Conservation (phyloP, 2,113 vertebrate genomes). For the Oreocharis arfaki region DNA sequence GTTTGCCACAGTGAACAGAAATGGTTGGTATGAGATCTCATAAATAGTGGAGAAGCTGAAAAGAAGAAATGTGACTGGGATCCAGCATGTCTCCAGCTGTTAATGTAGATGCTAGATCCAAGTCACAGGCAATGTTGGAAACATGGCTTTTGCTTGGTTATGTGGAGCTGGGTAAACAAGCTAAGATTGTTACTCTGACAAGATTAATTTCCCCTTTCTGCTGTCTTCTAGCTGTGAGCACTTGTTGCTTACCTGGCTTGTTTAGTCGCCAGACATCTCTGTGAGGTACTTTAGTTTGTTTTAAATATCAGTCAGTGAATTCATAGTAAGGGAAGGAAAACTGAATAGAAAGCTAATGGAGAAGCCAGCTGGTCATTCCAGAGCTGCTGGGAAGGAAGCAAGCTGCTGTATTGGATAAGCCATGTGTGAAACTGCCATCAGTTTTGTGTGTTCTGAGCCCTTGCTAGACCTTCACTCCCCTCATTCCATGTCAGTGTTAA, state of each 20-base stretch:
- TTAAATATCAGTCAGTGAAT: background rate
- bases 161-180: background rate
- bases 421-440: background rate
- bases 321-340: background rate
- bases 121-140: background rate
- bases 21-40: background rate
- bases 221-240: background rate
- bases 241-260: background rate
- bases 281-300: background rate
- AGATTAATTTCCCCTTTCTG: background rate
- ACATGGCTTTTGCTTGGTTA: background rate
- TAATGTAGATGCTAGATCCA: background rate
- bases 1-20: background rate
- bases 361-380: background rate
- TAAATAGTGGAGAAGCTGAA: background rate
- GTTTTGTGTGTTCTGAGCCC: background rate
- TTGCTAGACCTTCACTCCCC: background rate
- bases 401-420: background rate
- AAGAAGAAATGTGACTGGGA: background rate
- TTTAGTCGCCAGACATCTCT: background rate
- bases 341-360: background rate
- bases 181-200: background rate
- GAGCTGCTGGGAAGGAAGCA: background rate
- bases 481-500: background rate
- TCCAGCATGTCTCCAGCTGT: background rate